Evolutionary conservation across 2,888 invertebrate genomes (phyloP).

Genomic region (Dicranocentrus wangi): DNA sequence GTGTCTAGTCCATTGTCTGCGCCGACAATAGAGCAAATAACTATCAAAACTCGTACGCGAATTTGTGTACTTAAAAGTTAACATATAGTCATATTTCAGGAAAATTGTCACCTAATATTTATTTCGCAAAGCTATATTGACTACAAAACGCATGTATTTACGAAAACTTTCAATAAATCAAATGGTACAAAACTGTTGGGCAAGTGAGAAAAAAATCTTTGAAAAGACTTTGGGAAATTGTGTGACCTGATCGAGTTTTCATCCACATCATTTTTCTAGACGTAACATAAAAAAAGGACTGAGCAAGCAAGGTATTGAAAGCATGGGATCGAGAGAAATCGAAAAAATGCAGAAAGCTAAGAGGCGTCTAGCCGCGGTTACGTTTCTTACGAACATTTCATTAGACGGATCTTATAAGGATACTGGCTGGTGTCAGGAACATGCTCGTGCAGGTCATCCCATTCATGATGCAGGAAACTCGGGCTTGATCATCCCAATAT

Average conservation of each 20-base stretch:
- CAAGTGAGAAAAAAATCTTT: background rate
- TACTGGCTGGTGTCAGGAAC: constrained; percentile 67
- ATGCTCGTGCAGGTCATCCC: constrained; percentile 21
- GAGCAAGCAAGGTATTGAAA: background rate
- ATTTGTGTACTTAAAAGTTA: too few species aligned
- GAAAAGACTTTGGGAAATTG: constrained; percentile 17
- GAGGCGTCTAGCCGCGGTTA: constrained; percentile 91
- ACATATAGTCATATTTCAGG: too few species aligned
- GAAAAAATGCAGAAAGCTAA: constrained; percentile 78
- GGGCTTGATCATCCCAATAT: constrained; percentile 7
- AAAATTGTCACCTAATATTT: too few species aligned
- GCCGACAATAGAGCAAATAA: too few species aligned
- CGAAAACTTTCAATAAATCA: constrained; percentile 2
- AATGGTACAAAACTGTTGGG: background rate
- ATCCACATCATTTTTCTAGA: constrained; percentile 28
- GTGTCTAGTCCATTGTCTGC: too few species aligned
- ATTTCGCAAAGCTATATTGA: too few species aligned
- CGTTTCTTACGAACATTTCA: constrained; percentile 95
- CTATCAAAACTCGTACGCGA: too few species aligned
- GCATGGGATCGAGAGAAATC: constrained; percentile 65
- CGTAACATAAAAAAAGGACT: background rate
- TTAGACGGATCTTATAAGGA: constrained; percentile 87
- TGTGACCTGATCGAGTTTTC: constrained; percentile 3
- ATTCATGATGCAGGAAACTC: constrained; percentile 1
- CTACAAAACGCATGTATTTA: too few species aligned